Conservation (phyloP, 2,797 vertebrate species). For the Enteromius mattozi region DNA sequence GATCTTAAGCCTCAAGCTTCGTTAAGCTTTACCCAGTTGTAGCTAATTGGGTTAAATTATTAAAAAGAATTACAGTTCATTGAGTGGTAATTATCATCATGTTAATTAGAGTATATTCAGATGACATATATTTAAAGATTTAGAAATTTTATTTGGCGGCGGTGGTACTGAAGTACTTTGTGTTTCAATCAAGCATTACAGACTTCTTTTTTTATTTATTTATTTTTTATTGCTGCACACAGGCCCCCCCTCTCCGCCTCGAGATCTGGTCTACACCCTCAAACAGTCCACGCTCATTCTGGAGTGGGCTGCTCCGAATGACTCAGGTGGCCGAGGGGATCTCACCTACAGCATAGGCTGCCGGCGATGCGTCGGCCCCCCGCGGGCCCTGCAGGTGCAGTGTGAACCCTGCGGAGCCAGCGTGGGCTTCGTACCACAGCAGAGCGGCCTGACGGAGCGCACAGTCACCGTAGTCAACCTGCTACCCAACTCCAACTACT, state of each 20-base stretch:
- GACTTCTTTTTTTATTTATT: neutral
- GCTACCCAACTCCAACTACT: constrained; percentile 88
- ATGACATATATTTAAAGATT: neutral
- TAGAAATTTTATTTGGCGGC: neutral
- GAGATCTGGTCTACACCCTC: constrained; percentile 86
- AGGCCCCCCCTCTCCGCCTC: constrained; percentile 91
- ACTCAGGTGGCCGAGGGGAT: constrained; percentile 85
- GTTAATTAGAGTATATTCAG: constrained; percentile 11
- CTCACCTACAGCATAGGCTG: constrained; percentile 90
- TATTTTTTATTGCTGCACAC: constrained; percentile 21
- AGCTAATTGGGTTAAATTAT: constrained; percentile 41
- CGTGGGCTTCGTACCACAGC: constrained; percentile 90
- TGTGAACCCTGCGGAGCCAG: constrained; percentile 86
- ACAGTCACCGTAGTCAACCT: constrained; percentile 90
- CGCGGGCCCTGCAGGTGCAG: constrained; percentile 46
- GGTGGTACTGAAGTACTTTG: neutral
- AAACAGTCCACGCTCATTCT: constrained; percentile 88
- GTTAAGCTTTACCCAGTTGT: constrained; percentile 20
- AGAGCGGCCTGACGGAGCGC: constrained; percentile 84
- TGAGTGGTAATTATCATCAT: constrained; percentile 19
- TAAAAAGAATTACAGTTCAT: constrained; percentile 38
- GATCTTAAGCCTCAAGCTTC: constrained; percentile 18
- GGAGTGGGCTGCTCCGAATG: constrained; percentile 84
- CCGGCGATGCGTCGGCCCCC: constrained; percentile 71
- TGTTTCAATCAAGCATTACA: neutral